A percentile compares a stretch with the other conserved stretches of the same genome.
Conservation (phyloP, 2,113 vertebrate species). For the Amblyopsis rosae region DNA sequence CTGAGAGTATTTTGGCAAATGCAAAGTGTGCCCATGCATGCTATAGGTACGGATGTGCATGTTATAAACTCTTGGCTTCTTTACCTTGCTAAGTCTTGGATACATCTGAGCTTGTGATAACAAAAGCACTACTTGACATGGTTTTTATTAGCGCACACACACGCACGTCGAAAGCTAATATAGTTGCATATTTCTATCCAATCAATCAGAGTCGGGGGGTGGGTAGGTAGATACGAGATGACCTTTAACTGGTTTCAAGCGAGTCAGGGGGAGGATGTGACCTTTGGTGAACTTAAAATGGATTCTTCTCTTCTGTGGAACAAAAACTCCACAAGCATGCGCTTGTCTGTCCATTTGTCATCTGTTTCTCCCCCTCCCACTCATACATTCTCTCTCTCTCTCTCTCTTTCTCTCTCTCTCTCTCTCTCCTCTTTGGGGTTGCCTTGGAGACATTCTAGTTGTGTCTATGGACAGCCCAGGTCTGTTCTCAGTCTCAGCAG, state of each 20-base stretch:
- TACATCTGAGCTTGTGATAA: slow-evolving; percentile 50
- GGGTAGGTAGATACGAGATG: neutral
- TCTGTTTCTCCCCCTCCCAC: slow-evolving; percentile 3
- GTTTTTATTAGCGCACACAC: slow-evolving; percentile 1
- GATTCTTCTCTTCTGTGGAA: slow-evolving; percentile 34
- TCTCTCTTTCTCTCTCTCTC: neutral
- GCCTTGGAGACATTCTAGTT: slow-evolving; percentile 58
- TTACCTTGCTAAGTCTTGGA: slow-evolving; percentile 25
- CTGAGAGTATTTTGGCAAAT: slow-evolving; percentile 8
- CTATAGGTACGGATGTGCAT: slow-evolving; percentile 32
- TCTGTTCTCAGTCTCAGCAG: slow-evolving; percentile 6
- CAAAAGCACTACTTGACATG: slow-evolving; percentile 35
- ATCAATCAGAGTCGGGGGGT: slow-evolving; percentile 13
- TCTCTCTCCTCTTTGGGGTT: slow-evolving; percentile 19
- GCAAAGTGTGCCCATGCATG: slow-evolving; percentile 20
- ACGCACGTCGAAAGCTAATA: slow-evolving; percentile 34
- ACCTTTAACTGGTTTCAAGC: neutral
- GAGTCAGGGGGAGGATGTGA: slow-evolving; percentile 7
- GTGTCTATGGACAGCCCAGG: slow-evolving; percentile 30
- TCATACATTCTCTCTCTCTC: neutral
- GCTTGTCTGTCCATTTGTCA: slow-evolving; percentile 63
- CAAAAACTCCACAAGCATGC: slow-evolving; percentile 59
- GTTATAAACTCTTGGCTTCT: slow-evolving; percentile 28
- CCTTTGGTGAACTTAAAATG: slow-evolving; percentile 57
- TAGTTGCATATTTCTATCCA: slow-evolving; percentile 29